Base-by-base conservation (phyloP, 2,797 vertebrate species). In the Clangula hyemalis region DNA sequence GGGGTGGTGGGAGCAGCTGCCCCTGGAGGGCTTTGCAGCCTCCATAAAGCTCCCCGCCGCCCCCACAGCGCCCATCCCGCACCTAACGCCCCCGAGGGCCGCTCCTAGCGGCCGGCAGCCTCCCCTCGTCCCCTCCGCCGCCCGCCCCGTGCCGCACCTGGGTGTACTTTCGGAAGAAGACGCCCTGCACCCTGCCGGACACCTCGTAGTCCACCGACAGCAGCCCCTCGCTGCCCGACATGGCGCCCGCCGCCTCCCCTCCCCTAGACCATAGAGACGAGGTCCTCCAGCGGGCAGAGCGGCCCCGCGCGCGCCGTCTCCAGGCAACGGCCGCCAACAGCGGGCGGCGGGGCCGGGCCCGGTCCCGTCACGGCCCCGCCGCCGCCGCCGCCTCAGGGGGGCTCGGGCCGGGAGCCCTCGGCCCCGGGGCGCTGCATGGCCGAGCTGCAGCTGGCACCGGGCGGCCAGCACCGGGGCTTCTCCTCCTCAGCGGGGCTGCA, bases 161-260 rank as follows among this genome's bases (percentile, higher is more conserved):
- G 3, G 99, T 99, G 97, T 99, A 98, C 97, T 99, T 99, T 87
- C 99, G 98, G 97, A 99, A 99, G 97, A 99, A 99, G 71, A 99
- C 99, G 49, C 99, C 99, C 97, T 99, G 99, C 70, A 99, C 99
- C 95, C 95, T 99, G 64, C 99, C 99, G 97, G 94, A 98, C 87
- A 99, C 96, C 96, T 99, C 99, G 96, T 99, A 99, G 94, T 99
- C 98, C 97, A 99, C 98, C 11, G 99, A 99, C 58, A 99, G 36
- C 9, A 99, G 91, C 3, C 98, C 98, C 79, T 98, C 98, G 58
- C 70, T 95, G 79, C 96, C 96, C 69, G 98, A 98, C 99, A 99
- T 99, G 92, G 72, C 96, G 41, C 5, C 32, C 47, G 4, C 8
- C 58, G 0, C 43, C 43, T 18, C 43, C 4, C 43, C 43, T 18